Evolutionary conservation across 1,140 invertebrate genomes (phyloP).

Genomic region (Procambarus clarkii): DNA sequence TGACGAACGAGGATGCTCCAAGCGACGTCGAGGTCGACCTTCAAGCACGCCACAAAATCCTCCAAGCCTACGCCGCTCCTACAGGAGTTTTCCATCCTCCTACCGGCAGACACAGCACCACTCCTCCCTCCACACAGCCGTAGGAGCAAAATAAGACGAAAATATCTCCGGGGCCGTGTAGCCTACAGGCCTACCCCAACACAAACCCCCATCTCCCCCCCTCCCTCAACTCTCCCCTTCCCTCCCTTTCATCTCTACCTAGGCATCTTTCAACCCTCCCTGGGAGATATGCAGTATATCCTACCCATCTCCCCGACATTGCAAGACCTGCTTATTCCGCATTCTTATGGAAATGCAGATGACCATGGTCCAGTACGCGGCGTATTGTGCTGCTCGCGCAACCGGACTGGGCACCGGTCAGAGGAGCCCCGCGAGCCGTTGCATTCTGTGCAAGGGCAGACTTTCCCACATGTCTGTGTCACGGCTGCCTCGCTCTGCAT

Average conservation of each 20-base stretch:
- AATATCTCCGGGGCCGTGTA: slow-evolving; percentile 19
- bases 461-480: slow-evolving; percentile 30
- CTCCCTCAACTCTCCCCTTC: neutral
- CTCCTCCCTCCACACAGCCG: slow-evolving; percentile 39
- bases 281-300: slow-evolving; percentile 19
- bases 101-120: neutral
- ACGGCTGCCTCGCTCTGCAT: neutral
- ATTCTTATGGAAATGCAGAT: slow-evolving; percentile 64
- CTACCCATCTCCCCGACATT: slow-evolving; percentile 50
- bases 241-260: slow-evolving; percentile 17
- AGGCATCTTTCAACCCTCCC: slow-evolving; percentile 20
- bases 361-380: slow-evolving; percentile 17
- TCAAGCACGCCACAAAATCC: neutral
- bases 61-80: neutral
- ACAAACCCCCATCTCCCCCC: neutral
- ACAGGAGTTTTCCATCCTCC: neutral
- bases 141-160: slow-evolving; percentile 22
- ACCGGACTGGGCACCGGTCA: slow-evolving; percentile 50
- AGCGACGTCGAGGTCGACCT: neutral
- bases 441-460: slow-evolving; percentile 17
- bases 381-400: slow-evolving; percentile 17
- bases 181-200: slow-evolving; percentile 2
- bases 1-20: neutral
- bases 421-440: neutral
- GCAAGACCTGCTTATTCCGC: slow-evolving; percentile 55